Percentiles rank a stretch among this genome's conserved stretches.
These are phyloP conservation scores for Parasteatoda tepidariorum DNA, from an alignment of 1,140 invertebrate genomes.

Conservation along the genomic window DNA sequence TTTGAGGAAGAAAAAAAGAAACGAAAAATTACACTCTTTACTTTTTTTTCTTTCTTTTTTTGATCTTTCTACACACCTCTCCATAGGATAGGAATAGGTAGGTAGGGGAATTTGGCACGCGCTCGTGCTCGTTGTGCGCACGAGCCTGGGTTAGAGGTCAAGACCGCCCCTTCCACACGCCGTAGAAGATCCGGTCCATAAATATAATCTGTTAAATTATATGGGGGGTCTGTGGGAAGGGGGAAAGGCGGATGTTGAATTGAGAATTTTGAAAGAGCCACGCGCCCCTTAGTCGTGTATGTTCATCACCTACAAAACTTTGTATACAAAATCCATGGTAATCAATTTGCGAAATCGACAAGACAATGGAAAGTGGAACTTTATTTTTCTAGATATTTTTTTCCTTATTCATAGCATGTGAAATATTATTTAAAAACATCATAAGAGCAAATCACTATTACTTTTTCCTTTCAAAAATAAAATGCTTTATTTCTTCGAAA, in stretches of 20 bases:
- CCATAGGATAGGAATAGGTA: background rate
- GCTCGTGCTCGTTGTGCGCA: slow-evolving; percentile 37
- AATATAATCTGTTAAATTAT: slow-evolving; percentile 30
- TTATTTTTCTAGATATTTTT: too few relatives aligned
- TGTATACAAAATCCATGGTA: too few relatives aligned
- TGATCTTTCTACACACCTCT: background rate
- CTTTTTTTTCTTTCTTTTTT: background rate
- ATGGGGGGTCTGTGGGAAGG: slow-evolving; percentile 13
- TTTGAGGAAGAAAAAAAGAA: background rate
- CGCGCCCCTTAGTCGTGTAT: slow-evolving; percentile 8
- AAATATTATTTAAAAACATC: too few relatives aligned
- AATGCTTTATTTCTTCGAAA: too few relatives aligned
- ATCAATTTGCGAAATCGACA: too few relatives aligned
- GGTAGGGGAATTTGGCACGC: slow-evolving; percentile 15
- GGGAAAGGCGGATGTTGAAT: slow-evolving; percentile 35
- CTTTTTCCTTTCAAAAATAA: too few relatives aligned
- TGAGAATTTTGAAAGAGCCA: slow-evolving; percentile 19
- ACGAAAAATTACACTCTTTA: background rate
- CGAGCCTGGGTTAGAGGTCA: slow-evolving; percentile 35
- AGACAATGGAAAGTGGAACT: too few relatives aligned
- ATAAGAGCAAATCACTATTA: too few relatives aligned
- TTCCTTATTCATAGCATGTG: too few relatives aligned
- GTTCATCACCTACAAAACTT: slow-evolving; percentile 16
- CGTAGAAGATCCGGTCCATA: slow-evolving; percentile 44
- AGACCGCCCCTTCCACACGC: slow-evolving; percentile 43